Evolutionary conservation across 1,140 invertebrate species (phyloP).

Genomic region (Chironomus striatipennis): DNA sequence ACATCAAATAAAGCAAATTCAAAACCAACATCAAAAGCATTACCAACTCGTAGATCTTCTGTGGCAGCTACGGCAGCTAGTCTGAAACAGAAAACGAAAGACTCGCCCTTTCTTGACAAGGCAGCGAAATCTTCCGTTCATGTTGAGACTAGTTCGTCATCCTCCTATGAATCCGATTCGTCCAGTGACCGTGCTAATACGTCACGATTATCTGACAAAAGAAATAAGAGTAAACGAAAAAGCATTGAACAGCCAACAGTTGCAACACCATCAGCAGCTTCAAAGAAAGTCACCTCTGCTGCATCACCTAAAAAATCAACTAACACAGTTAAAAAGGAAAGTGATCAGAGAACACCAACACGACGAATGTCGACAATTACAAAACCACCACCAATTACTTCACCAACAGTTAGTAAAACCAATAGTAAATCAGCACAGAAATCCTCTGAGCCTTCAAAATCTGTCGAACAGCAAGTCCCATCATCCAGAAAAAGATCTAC

Average conservation of each 20-base stretch:
- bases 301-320: slow-evolving; percentile 1
- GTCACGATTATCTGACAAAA: slow-evolving; percentile 27
- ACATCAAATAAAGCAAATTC: neutral
- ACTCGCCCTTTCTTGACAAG: slow-evolving; percentile 44
- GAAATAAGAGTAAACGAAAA: slow-evolving; percentile 29
- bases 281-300: neutral
- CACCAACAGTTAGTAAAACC: neutral
- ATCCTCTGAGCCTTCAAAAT: neutral
- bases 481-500: slow-evolving; percentile 24
- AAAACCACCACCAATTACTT: neutral
- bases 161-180: slow-evolving; percentile 36
- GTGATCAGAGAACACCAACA: neutral
- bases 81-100: slow-evolving; percentile 29
- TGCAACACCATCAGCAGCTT: neutral
- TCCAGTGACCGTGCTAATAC: slow-evolving; percentile 30
- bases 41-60: neutral
- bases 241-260: slow-evolving; percentile 24
- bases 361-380: neutral
- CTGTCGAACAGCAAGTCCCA: neutral
- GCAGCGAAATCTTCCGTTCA: slow-evolving; percentile 36
- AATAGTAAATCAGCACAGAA: neutral
- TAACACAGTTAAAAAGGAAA: neutral
- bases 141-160: slow-evolving; percentile 27
- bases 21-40: slow-evolving; percentile 16
- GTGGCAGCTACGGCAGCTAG: neutral